phyloP scores from a whole-genome alignment of 2,113 vertebrate species.

The Pontoporia blainvillei region DNA sequence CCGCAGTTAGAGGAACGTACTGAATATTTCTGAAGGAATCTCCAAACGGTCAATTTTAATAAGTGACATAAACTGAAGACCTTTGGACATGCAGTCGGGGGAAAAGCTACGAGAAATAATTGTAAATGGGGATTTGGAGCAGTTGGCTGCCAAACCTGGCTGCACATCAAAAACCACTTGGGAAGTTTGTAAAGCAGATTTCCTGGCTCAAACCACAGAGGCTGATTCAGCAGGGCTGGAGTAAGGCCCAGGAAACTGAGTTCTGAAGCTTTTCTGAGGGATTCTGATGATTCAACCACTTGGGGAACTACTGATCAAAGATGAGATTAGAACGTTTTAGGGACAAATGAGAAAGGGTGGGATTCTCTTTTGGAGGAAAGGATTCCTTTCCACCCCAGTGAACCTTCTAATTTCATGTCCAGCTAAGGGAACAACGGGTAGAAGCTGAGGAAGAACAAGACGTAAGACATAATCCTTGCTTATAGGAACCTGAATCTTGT shows the following conservation, averaged over 20 bases:
- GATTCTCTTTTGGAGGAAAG: background rate
- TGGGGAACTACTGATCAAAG: conserved; percentile 25
- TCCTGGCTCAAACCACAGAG: conserved; percentile 70
- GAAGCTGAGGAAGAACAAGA: background rate
- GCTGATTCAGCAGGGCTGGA: conserved; percentile 59
- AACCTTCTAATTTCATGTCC: background rate
- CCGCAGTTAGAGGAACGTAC: background rate
- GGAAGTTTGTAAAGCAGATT: conserved; percentile 70
- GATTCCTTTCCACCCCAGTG: background rate
- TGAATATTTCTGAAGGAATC: background rate
- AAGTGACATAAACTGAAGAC: background rate
- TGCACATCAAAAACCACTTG: conserved; percentile 62
- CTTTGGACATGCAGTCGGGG: background rate
- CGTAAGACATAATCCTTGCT: background rate
- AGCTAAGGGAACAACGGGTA: background rate
- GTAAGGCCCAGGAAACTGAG: conserved; percentile 60
- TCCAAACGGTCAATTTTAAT: conserved; percentile 36
- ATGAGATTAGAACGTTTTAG: conserved; percentile 21
- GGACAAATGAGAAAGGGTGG: background rate
- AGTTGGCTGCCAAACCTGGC: conserved; percentile 62
- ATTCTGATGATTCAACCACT: conserved; percentile 29
- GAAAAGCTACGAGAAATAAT: background rate
- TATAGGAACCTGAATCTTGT: background rate
- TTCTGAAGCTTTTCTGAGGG: conserved; percentile 41
- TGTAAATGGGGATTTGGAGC: conserved; percentile 39